Base-by-base conservation (phyloP, 2,888 invertebrate species). In the Pyrgus malvae region DNA sequence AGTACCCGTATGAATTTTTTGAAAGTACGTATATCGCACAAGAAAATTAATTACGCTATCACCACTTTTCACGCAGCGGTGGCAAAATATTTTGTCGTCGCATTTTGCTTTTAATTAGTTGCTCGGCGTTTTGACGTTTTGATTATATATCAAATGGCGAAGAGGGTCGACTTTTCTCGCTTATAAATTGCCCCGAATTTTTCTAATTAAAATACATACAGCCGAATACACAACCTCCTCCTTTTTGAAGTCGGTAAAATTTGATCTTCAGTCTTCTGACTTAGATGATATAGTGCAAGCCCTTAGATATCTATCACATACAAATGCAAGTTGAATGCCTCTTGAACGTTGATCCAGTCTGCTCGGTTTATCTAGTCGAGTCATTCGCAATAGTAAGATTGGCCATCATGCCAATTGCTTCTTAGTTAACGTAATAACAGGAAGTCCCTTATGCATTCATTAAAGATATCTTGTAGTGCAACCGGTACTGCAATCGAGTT, bases 71-170 rank as follows among this genome's bases (percentile, higher is more conserved):
- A 19, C 41, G 31, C n/a, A n/a, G 14, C 40, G 12, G 41, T 23
- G 27, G 38, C 59, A 48, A 51, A 64, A 64, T 61, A 56, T 31
- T 49, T 56, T 53, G 54, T 29, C 53, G 33, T 45, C 50, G 53
- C 33, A 35, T 46, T 59, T 59, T 46, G 41, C 56, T 54, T 35
- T 44, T 55, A 42, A 37, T 29, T 17, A 48, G 27, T 40, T 17
- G 12, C 14, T 8, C 12, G 41, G 49, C 54, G 14, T 8, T 40
- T 49, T 41, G n/a, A n/a, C 57, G 19, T 48, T 56, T 46, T 56
- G 45, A 37, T 53, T 48, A 41, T n/a, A n/a, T n/a, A n/a, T n/a
- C n/a, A n/a, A n/a, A n/a, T n/a, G n/a, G n/a, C n/a, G n/a, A n/a
- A n/a, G n/a, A n/a, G n/a, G n/a, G 33, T 45, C 50, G 53, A 27